phyloP scores from a whole-genome alignment of 2,888 invertebrate genomes.

The Tenthredo livida region DNA sequence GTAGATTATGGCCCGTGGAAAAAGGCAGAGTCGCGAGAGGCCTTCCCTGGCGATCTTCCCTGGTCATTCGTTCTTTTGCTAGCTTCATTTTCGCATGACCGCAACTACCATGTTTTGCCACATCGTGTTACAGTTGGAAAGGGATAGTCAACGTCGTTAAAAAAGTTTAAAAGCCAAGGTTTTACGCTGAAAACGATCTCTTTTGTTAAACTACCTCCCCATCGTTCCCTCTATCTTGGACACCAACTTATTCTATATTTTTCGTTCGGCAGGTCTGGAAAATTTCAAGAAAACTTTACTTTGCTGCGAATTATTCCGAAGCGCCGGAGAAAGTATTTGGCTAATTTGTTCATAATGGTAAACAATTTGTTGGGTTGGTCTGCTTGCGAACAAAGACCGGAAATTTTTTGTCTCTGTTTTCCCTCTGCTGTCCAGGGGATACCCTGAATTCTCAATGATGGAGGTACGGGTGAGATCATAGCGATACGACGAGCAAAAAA shows the following conservation, averaged over 20 bases:
- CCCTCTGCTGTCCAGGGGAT: not conserved
- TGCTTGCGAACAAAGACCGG: not conserved
- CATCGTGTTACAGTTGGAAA: not conserved
- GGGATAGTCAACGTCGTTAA: not conserved
- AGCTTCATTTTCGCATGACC: conserved; percentile 26
- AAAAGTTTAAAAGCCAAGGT: conserved; percentile 43
- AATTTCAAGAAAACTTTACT: conserved; percentile 5
- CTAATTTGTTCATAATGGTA: not conserved
- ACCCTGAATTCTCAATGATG: conserved; percentile 1
- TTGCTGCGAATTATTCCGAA: not conserved
- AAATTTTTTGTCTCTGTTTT: conserved; percentile 15
- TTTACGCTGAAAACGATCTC: conserved; percentile 16
- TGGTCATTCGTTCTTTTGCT: not conserved
- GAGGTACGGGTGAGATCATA: conserved; percentile 25
- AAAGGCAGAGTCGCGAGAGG: not conserved
- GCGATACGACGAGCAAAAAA: conserved; percentile 11
- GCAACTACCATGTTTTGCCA: conserved; percentile 21
- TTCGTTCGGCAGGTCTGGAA: not conserved
- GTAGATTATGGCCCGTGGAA: not conserved
- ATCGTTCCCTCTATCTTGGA: not conserved
- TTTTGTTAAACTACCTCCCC: not conserved
- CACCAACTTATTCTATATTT: not conserved
- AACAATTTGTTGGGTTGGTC: not conserved
- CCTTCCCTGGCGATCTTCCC: not conserved
- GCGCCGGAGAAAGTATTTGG: not conserved